Conservation (phyloP, 1,140 invertebrate genomes). For the Cephus cinctus region DNA sequence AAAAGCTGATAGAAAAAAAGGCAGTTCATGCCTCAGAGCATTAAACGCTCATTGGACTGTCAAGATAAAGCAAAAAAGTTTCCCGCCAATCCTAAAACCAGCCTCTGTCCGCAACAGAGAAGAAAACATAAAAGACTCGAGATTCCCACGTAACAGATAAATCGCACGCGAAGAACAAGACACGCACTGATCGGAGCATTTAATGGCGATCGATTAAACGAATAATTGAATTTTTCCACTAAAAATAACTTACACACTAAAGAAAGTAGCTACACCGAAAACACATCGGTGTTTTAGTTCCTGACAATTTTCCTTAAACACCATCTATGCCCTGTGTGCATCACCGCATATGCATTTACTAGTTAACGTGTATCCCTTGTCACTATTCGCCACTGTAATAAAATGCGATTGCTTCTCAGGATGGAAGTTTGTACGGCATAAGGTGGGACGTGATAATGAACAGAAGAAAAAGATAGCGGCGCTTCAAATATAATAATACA, state of each 20-base stretch:
- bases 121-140: no score
- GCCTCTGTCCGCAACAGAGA: no score
- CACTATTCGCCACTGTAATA: background rate
- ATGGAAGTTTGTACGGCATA: background rate
- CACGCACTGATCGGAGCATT: no score
- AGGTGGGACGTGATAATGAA: background rate
- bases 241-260: background rate
- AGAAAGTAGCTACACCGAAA: background rate
- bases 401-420: background rate
- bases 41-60: no score
- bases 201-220: constrained; percentile 3
- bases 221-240: constrained; percentile 12
- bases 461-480: background rate
- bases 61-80: no score
- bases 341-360: background rate
- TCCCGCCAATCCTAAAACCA: no score
- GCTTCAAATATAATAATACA: background rate
- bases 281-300: background rate
- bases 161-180: no score
- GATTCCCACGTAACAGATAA: no score
- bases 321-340: background rate
- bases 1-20: no score
- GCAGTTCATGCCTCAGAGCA: no score
- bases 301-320: background rate
- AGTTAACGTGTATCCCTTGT: background rate